Evolutionary conservation across 2,797 vertebrate species (phyloP), one percentile per base, ranked within the genome.

Genomic region (Varecia variegata): DNA sequence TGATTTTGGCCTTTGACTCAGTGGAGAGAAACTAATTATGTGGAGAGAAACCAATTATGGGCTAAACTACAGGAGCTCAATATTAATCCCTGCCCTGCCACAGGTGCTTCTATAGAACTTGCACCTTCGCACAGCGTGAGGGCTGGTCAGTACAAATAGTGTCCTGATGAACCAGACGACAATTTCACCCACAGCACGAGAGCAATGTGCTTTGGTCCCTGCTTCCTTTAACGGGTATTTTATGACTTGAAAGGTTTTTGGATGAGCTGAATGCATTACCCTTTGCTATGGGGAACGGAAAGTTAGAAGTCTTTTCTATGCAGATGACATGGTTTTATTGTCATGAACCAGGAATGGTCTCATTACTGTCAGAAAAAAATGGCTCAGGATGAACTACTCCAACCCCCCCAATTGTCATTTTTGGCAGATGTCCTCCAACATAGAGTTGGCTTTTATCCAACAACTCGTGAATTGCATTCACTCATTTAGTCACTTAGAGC

Each of bases 281-380:
- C 62, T 96, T 81, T 94, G 73, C 88, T 47, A 4, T 0, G 17
- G 95, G 47, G 50, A 87, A 87, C 23, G 62, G 88, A 60, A 91
- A 65, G 40, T 45, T 70, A 56, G 80, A 93, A 81, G 88, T 25
- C 90, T 93, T 94, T 95, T 94, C 85, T 90, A 89, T 80, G 93
- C 88, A 88, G 88, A 92, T 90, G 68, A 93, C 74, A 71, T 35
- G 90, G 88, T 88, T 95, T 97, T 95, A 95, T 90, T 90, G 88
- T 89, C 62, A 90, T 5, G 9, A 90, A 82, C 62, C 58, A 30
- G 52, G 47, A 95, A 71, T n/a, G 81, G 56, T 47, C 94, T 96
- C 96, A 50, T 95, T 88, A 88, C 50, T 86, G 60, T 73, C 86
- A 73, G 83, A 43, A 94, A 62, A 83, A 79, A 74, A 73, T 67